phyloP scores from a whole-genome alignment of 2,797 vertebrate genomes.

The Anableps anableps region DNA sequence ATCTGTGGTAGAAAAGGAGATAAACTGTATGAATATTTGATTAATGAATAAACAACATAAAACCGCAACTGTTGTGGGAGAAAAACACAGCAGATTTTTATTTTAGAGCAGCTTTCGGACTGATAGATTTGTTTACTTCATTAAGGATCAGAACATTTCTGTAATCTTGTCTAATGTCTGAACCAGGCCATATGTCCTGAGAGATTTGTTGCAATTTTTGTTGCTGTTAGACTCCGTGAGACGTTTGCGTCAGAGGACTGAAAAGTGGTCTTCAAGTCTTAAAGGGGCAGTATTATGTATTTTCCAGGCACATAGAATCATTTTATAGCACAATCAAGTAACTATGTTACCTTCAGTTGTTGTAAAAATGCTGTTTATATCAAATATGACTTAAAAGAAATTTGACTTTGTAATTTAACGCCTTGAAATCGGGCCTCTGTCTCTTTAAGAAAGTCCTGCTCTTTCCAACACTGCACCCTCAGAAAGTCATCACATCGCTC shows the following conservation, averaged over 20 bases:
- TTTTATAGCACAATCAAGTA: no score
- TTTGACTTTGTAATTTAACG: no score
- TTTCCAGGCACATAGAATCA: no score
- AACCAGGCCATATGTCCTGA: background rate
- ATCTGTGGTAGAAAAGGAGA: background rate
- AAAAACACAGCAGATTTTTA: background rate
- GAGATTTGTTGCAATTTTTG: background rate
- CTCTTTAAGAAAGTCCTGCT: no score
- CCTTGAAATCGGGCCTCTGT: no score
- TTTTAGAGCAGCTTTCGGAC: background rate
- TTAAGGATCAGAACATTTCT: background rate
- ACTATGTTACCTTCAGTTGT: no score
- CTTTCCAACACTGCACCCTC: no score
- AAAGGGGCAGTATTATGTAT: no score
- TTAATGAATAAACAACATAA: background rate
- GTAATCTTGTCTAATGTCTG: no score
- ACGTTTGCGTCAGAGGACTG: background rate
- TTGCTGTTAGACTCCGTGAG: background rate
- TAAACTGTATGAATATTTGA: background rate
- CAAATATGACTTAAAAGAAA: no score
- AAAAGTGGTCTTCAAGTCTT: background rate
- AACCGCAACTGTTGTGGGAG: background rate
- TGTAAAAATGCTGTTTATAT: no score
- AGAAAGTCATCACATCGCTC: no score
- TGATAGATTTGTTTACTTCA: background rate